Base-by-base conservation (phyloP, 2,888 invertebrate species). In the Apamea sordens region DNA sequence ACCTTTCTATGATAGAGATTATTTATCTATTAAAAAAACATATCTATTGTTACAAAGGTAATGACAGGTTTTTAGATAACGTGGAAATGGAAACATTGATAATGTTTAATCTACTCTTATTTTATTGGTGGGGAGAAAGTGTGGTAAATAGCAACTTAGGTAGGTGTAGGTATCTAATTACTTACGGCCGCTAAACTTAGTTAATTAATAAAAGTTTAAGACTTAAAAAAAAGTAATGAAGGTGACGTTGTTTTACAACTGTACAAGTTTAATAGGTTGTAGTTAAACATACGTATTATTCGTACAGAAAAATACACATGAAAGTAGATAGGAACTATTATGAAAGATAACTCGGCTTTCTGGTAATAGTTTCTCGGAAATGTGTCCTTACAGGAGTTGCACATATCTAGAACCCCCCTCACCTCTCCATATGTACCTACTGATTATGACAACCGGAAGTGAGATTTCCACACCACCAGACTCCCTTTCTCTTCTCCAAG, bases 1-100 rank as follows among this genome's bases (percentile, higher is more conserved):
- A 13, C 53, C 36, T 61, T 65, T 64, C 68, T 32, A 21, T n/a
- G n/a, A 76, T 56, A 65, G 70, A 76, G 24, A 50, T 70, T 67
- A 50, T 70, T 71, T 74, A 73, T 69, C 44, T 61, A 50, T 36
- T 24, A 21, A 69, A 77, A 77, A 71, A 65, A 59, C 11, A 41
- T 2, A 44, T 18, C 4, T 24, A 24, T 50, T 36, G 7, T 4
- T 71, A 53, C 50, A 21, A 21, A 41, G 50, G 21, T 72, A 80
- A 67, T 71, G n/a, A 36, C 11, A 56, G 56, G 56, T 76, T 44
- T 21, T 70, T 36, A 53, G 68, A 78, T 79, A 59, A 59, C 6
- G n/a, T 70, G 24, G 24, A 70, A 76, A 76, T 70, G 24, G 18
- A 82, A 65, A 59, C 2, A 61, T 24, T 50, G 50, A 67, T 73